A percentile compares a stretch with the other conserved stretches of the same genome.
Conservation (phyloP, 2,888 invertebrate species). For the Coenonympha arcania region DNA sequence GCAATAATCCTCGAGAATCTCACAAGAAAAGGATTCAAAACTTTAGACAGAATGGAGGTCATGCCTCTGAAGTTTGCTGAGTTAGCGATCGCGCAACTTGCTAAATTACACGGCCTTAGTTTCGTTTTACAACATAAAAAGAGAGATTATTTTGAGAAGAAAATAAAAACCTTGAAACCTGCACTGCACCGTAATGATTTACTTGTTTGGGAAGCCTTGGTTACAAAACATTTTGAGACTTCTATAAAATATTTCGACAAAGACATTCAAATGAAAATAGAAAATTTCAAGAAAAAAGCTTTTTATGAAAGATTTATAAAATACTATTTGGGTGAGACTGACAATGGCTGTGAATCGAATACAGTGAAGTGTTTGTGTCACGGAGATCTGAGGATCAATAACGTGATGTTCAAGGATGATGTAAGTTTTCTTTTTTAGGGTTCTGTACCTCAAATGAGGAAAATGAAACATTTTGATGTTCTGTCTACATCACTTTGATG, state of each 20-base stretch:
- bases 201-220: constrained; percentile 28
- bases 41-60: constrained; percentile 29
- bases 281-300: constrained; percentile 8
- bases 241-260: constrained; percentile 30
- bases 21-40: constrained; percentile 34
- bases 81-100: constrained; percentile 32
- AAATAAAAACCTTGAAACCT: constrained; percentile 31
- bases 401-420: constrained; percentile 34
- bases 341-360: too few species aligned
- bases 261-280: constrained; percentile 29
- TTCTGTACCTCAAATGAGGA: too few species aligned
- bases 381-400: constrained; percentile 38
- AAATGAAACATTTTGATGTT: too few species aligned
- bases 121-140: constrained; percentile 31
- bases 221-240: constrained; percentile 28
- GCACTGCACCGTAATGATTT: constrained; percentile 27
- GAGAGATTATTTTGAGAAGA: constrained; percentile 28
- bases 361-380: constrained; percentile 35
- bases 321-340: constrained; percentile 27
- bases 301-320: constrained; percentile 28
- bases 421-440: constrained; percentile 30
- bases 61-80: constrained; percentile 34
- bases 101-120: constrained; percentile 36
- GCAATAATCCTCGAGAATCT: constrained; percentile 46
- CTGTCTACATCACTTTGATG: too few species aligned